Base-by-base conservation (phyloP, 2,113 vertebrate genomes). In the Sciurus niger region DNA sequence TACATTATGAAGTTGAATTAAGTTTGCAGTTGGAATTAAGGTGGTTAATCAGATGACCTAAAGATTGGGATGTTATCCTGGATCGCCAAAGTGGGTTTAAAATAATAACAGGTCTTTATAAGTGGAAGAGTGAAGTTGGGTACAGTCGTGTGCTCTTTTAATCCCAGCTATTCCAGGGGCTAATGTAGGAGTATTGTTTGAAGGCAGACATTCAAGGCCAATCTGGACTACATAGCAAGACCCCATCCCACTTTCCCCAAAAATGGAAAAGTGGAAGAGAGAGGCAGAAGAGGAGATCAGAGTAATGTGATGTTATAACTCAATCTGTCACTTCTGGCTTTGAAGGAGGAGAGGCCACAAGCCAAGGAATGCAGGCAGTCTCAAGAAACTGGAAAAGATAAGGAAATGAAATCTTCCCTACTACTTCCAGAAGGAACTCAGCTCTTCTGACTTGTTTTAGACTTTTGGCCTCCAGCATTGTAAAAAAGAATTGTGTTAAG, bases 401-500 rank as follows among this genome's bases (percentile, higher is more conserved):
- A 84, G 8, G 20, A 94, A 91, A 79, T 34, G 17, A 5, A 89
- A 68, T 91, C n/a, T 87, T 6, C 28, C 40, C 37, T 77, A 58
- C n/a, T 70, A 37, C 12, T 9, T 73, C 32, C 28, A 88, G 48
- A 88, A 92, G 1, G 32, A 84, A 91, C 18, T 67, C 65, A 89
- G 43, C 22, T n/a, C 6, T 93, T 43, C 32, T 88, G 37, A 92
- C 17, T 53, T 30, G 18, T 92, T 94, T 96, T 94, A 74, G 43
- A 92, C 32, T 91, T 93, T 32, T 63, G 53, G 82, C 34, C 68
- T 86, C 90, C 17, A 53, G 60, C 79, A 77, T 13, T 65, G 4
- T 46, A 90, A 90, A 28, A 86, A 70, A 91, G 67, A 68, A n/a
- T 43, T 95, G 87, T 65, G 65, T 95, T 79, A 94, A 89, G 43